These are phyloP conservation scores for Oscarella lobularis DNA, from an alignment of 37 sponge, comb jelly and placozoan species.

Conservation along the genomic window DNA sequence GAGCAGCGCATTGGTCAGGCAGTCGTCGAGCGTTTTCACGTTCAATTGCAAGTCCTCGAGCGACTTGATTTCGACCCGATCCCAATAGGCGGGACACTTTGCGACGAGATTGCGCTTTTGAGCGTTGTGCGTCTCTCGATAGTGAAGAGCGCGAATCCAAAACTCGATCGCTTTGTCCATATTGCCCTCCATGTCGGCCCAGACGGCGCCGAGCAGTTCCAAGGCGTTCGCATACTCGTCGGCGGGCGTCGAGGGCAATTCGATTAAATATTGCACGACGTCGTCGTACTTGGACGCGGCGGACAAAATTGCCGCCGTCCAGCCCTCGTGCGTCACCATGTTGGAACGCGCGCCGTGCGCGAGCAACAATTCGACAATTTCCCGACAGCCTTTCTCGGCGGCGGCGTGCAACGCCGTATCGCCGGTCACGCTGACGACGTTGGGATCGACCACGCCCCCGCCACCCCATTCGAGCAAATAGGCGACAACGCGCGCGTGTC, in stretches of 20 bases:
- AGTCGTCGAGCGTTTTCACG: not conserved
- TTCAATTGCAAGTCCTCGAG: not conserved
- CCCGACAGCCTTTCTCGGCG: not conserved
- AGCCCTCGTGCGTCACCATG: not conserved
- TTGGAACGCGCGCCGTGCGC: not conserved
- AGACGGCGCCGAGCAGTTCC: constrained; percentile 1
- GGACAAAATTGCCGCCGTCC: constrained; percentile 11
- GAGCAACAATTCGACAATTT: not conserved
- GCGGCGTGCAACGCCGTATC: not conserved
- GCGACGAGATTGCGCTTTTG: not conserved
- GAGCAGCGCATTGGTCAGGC: not conserved
- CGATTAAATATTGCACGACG: not conserved
- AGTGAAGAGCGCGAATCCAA: not conserved
- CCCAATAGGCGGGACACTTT: not conserved
- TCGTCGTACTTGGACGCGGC: constrained; percentile 13
- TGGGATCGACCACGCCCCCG: not conserved
- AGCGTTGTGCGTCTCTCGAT: not conserved
- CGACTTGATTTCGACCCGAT: not conserved
- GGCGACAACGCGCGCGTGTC: not conserved
- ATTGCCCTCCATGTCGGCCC: not conserved
- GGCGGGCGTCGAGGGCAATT: not conserved
- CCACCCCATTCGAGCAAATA: not conserved
- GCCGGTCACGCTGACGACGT: not conserved
- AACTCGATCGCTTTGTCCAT: not conserved
- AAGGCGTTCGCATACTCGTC: not conserved